Conservation (phyloP, 2,113 vertebrate species). For the Spea multiplicata region DNA sequence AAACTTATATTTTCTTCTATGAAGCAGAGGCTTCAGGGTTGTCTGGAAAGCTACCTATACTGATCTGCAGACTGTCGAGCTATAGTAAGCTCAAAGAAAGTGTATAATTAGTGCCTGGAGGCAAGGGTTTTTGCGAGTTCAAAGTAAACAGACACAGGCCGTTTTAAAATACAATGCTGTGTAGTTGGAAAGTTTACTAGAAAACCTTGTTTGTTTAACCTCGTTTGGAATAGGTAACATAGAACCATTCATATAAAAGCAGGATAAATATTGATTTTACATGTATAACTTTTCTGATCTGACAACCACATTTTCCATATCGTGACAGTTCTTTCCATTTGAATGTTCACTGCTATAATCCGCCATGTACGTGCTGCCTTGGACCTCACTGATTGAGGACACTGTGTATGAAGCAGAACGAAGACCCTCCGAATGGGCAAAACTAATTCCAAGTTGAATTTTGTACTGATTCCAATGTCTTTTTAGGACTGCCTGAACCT, state of each 20-base stretch:
- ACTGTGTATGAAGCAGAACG: conserved; percentile 92
- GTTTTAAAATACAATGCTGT: no score
- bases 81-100: no score
- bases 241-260: not conserved
- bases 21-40: no score
- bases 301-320: conserved; percentile 71
- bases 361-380: conserved; percentile 78
- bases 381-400: conserved; percentile 86
- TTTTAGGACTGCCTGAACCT: conserved; percentile 91
- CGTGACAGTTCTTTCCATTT: conserved; percentile 85
- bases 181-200: no score
- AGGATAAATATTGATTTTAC: conserved; percentile 56
- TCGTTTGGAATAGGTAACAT: not conserved
- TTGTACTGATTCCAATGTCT: conserved; percentile 93
- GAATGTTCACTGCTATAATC: conserved; percentile 83
- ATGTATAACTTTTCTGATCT: conserved; percentile 78
- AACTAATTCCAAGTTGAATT: conserved; percentile 87
- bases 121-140: no score
- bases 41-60: no score
- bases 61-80: no score
- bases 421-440: conserved; percentile 81
- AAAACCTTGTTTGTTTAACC: no score
- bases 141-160: no score
- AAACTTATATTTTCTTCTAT: no score
- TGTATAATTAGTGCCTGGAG: no score